A percentile compares a stretch with the other conserved stretches of the same genome.
These are phyloP conservation scores for Zosterops hypoxanthus DNA, from an alignment of 2,113 vertebrate species.

Conservation along the genomic window DNA sequence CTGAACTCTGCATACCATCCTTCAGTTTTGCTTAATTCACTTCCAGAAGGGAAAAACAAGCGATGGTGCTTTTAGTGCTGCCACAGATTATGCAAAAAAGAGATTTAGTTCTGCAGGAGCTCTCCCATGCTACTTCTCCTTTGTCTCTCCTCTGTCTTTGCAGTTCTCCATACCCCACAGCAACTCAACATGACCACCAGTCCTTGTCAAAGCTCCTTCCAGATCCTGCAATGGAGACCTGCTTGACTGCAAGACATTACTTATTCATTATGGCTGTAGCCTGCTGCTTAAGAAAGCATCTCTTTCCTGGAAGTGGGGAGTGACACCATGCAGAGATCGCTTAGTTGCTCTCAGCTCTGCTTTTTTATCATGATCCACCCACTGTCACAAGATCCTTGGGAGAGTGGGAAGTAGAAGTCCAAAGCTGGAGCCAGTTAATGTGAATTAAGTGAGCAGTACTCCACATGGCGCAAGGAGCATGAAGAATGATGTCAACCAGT, in stretches of 20 bases:
- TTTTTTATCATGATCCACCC: background rate
- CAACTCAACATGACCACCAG: background rate
- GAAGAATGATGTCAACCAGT: background rate
- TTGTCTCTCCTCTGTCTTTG: background rate
- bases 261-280: background rate
- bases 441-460: background rate
- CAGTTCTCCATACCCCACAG: fast-evolving
- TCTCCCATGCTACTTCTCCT: background rate
- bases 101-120: background rate
- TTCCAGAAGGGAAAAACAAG: constrained; percentile 9
- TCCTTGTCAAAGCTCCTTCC: background rate
- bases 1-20: background rate
- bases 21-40: background rate
- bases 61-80: background rate
- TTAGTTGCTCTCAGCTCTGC: background rate
- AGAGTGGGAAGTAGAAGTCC: background rate
- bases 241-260: background rate
- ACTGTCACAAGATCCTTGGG: background rate
- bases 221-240: background rate
- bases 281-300: background rate
- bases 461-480: background rate
- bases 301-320: background rate
- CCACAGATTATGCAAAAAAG: background rate
- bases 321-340: background rate
- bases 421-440: background rate